Evolutionary conservation across 37 sponge, comb jelly and placozoan genomes (phyloP).

Genomic region (Cliona cf. orientalis): DNA sequence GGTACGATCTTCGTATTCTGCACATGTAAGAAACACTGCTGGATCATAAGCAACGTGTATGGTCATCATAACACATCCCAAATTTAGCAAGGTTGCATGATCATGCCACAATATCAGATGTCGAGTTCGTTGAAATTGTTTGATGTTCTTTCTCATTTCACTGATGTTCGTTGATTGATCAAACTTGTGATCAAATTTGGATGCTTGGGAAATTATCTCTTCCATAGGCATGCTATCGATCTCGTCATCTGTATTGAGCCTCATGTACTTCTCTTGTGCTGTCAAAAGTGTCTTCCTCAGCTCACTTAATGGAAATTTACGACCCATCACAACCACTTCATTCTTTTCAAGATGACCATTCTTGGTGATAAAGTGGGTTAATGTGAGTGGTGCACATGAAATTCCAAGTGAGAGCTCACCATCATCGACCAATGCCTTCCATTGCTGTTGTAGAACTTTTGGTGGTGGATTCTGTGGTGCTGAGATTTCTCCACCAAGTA

Average conservation of each 20-base stretch:
- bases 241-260: conserved; percentile 33
- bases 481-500: conserved; percentile 5
- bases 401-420: conserved; percentile 20
- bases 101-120: conserved; percentile 39
- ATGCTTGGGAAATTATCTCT: not conserved
- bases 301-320: conserved; percentile 44
- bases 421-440: conserved; percentile 4
- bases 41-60: conserved; percentile 10
- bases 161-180: not conserved
- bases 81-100: conserved; percentile 32
- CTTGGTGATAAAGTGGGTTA: not conserved
- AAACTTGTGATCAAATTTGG: not conserved
- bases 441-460: conserved; percentile 4
- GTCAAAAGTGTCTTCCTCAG: conserved; percentile 17
- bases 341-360: conserved; percentile 3
- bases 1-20: not conserved
- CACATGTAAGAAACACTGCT: conserved; percentile 14
- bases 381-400: conserved; percentile 13
- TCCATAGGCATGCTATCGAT: conserved; percentile 10
- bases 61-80: conserved; percentile 14
- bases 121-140: conserved; percentile 10
- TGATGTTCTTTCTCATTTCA: conserved; percentile 8
- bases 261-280: conserved; percentile 29
- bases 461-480: conserved; percentile 1
- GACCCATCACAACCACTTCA: conserved; percentile 14